phyloP scores from a whole-genome alignment of 2,888 invertebrate genomes.

The Unio delphinus region DNA sequence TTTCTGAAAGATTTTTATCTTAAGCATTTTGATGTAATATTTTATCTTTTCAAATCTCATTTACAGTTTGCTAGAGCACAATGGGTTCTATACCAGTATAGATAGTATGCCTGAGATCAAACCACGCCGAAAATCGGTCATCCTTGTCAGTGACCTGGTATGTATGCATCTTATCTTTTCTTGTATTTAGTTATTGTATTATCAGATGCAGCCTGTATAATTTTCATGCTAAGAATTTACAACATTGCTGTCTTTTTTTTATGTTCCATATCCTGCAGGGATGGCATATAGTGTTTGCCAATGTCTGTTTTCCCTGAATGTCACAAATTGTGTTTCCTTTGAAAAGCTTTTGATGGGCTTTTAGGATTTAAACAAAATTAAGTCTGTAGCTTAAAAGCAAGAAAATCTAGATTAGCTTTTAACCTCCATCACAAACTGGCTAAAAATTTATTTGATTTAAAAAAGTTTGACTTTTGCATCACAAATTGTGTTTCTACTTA shows the following conservation, averaged over 20 bases:
- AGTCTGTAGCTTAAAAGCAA: no score
- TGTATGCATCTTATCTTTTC: constrained; percentile 71
- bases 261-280: background rate
- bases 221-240: constrained; percentile 3
- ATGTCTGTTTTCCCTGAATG: no score
- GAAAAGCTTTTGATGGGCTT: no score
- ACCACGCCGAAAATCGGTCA: constrained; percentile 96
- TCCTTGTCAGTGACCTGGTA: constrained; percentile 98
- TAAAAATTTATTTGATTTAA: no score
- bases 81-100: constrained; percentile 99
- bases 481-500: no score
- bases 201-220: background rate
- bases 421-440: no score
- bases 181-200: constrained; percentile 8
- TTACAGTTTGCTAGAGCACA: constrained; percentile 86
- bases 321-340: no score
- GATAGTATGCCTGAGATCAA: constrained; percentile 99
- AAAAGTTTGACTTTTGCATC: no score
- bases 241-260: background rate
- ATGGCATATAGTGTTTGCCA: no score
- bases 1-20: background rate
- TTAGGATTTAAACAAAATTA: no score
- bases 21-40: background rate
- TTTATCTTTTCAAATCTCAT: constrained; percentile 1
- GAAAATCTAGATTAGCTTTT: no score